A percentile compares a stretch with the other conserved stretches of the same genome.
Evolutionary conservation across 2,113 vertebrate genomes (phyloP).

Genomic region (Dendrocopos noguchii): DNA sequence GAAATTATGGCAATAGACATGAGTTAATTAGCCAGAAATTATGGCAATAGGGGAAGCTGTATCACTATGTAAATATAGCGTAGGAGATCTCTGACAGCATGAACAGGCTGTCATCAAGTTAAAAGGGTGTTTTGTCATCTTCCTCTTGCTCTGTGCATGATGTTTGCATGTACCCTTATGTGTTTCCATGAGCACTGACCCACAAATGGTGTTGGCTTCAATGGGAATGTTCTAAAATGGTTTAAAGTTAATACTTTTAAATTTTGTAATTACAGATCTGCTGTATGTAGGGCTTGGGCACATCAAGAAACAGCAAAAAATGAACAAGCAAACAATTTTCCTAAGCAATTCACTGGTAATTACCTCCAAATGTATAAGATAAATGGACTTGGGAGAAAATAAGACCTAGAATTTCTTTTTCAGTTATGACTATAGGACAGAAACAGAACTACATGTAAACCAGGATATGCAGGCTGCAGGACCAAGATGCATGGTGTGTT

Average conservation of each 20-base stretch:
- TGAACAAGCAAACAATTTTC: neutral
- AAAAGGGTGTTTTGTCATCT: neutral
- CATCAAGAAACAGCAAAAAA: neutral
- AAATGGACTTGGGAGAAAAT: neutral
- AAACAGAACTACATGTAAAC: neutral
- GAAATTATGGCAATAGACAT: neutral
- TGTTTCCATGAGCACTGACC: neutral
- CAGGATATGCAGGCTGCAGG: neutral
- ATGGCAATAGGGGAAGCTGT: neutral
- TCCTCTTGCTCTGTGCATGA: neutral
- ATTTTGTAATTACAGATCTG: neutral
- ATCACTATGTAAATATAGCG: neutral
- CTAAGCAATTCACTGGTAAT: neutral
- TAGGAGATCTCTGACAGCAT: neutral
- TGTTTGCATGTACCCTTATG: neutral
- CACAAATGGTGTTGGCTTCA: neutral
- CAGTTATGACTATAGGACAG: fast-evolving
- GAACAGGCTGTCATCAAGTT: neutral
- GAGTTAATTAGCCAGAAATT: neutral
- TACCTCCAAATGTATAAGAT: neutral
- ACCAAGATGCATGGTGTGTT: neutral
- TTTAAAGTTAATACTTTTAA: neutral
- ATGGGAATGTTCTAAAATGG: neutral
- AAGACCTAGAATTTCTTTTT: neutral
- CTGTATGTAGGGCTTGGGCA: neutral